Evolutionary conservation across 2,113 vertebrate species (phyloP).

Genomic region (Cyanoramphus novaezelandiae): DNA sequence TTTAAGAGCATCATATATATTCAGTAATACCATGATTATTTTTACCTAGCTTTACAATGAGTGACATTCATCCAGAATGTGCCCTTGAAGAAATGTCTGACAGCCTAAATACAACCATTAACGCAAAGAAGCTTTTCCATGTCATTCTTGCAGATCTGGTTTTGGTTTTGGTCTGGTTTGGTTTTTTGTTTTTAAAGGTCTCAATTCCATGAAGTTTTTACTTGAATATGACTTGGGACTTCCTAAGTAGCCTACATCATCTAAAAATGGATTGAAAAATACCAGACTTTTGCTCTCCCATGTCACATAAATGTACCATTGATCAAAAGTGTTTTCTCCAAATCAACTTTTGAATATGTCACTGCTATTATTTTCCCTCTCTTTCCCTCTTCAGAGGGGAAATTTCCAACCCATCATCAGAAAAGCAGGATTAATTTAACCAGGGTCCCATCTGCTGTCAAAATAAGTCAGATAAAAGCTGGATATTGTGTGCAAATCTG

Average conservation of each 20-base stretch:
- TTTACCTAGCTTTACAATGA: neutral
- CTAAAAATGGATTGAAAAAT: neutral
- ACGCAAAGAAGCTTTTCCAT: neutral
- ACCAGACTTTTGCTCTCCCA: neutral
- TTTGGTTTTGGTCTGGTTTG: neutral
- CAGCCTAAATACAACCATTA: neutral
- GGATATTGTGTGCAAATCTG: neutral
- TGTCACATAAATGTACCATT: neutral
- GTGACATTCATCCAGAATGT: neutral
- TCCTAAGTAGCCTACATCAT: rapidly evolving
- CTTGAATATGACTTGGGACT: neutral
- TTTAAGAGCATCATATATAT: neutral
- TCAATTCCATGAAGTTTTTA: neutral
- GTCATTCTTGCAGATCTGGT: neutral
- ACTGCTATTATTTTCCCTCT: neutral
- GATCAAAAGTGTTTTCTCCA: neutral
- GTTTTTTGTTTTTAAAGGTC: neutral
- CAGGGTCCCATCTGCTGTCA: neutral
- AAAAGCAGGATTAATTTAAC: neutral
- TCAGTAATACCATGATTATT: neutral
- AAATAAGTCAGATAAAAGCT: neutral
- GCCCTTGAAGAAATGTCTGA: neutral
- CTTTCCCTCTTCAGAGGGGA: neutral
- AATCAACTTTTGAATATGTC: neutral
- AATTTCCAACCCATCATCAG: neutral